These are phyloP conservation scores for Oncorhynchus keta DNA, from an alignment of 2,113 vertebrate species.

Conservation along the genomic window DNA sequence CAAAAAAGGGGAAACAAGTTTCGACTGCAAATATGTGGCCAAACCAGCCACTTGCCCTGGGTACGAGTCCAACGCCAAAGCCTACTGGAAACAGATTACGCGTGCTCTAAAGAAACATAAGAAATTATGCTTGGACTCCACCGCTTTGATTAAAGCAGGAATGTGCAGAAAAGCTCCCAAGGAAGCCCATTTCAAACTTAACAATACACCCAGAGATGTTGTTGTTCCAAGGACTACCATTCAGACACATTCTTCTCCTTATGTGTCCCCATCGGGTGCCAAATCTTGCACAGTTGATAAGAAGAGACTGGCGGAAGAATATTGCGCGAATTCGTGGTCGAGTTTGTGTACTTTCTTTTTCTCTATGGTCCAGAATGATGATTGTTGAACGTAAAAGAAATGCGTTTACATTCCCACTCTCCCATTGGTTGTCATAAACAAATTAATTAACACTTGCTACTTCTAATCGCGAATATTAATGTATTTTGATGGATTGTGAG, in stretches of 20 bases:
- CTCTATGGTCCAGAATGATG: conserved; percentile 79
- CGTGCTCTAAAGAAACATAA: conserved; percentile 78
- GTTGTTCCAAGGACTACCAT: not conserved
- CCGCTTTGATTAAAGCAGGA: conserved; percentile 71
- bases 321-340: conserved; percentile 77
- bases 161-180: conserved; percentile 78
- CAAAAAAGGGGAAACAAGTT: conserved; percentile 42
- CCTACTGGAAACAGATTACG: conserved; percentile 86
- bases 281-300: conserved; percentile 62
- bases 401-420: too few species aligned
- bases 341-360: conserved; percentile 83
- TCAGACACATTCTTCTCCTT: not conserved
- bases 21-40: conserved; percentile 81
- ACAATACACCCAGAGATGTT: not conserved
- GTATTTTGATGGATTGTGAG: too few species aligned
- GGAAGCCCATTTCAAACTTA: conserved; percentile 78
- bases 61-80: conserved; percentile 57
- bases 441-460: too few species aligned
- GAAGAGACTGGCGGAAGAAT: conserved; percentile 76
- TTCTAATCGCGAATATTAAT: too few species aligned
- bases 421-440: too few species aligned
- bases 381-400: conserved; percentile 65
- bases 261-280: not conserved
- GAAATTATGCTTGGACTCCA: conserved; percentile 74
- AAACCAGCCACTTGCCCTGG: conserved; percentile 74